Conservation (phyloP, 2,113 vertebrate species). For the Aviceda subcristata region DNA sequence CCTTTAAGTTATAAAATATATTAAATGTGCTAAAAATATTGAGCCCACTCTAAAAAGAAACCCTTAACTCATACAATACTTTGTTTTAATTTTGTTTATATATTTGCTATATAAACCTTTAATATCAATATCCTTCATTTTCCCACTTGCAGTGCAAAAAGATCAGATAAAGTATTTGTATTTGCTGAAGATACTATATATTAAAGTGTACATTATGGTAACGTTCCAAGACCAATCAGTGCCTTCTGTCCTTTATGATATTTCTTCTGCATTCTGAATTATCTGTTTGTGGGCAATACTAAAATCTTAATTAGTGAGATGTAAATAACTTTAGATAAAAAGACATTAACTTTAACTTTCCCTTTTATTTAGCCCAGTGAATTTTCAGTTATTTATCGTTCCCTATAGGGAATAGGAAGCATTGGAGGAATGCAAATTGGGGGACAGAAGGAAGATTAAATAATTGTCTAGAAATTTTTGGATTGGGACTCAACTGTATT, state of each 20-base stretch:
- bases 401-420: background rate
- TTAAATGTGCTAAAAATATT: background rate
- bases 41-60: background rate
- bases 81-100: background rate
- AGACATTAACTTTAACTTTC: background rate
- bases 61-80: background rate
- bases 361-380: background rate
- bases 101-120: background rate
- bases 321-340: background rate
- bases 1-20: background rate
- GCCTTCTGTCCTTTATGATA: background rate
- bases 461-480: background rate
- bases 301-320: background rate
- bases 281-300: background rate
- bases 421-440: background rate
- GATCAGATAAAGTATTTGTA: background rate
- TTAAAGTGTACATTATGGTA: background rate
- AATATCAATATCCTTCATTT: background rate
- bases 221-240: background rate
- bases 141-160: background rate
- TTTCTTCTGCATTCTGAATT: background rate
- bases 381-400: background rate
- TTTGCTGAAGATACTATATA: background rate
- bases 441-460: background rate
- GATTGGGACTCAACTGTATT: background rate